Base-by-base conservation (phyloP, 2,888 invertebrate genomes). In the Coenonympha glycerion region DNA sequence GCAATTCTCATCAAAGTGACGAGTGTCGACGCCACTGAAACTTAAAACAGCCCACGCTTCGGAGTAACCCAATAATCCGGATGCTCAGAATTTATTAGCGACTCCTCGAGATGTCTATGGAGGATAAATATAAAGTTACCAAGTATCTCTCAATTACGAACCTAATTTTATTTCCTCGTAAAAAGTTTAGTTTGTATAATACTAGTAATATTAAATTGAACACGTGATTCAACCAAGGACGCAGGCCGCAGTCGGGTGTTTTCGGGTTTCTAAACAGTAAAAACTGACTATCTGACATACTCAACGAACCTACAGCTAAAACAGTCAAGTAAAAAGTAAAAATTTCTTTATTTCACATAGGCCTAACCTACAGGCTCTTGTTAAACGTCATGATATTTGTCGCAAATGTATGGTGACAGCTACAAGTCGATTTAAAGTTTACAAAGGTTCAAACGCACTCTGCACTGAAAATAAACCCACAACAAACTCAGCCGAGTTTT, bases 41-140 rank as follows among this genome's bases (percentile, higher is more conserved):
- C 39, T 15, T 24, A 39, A 39, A 39, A 24, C 24, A 8, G 9
- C 39, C 24, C 39, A 39, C 39, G 39, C 22, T 22, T 22, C 22
- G 6, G 6, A 13, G 24, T 39, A 39, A 39, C 39, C 39, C 15
- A 39, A 39, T 39, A 39, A 39, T 15, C 37, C 9, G 24, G 24
- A 9, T 39, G 16, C 16, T 33, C 16, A 8, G 31, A 33, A 16
- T 33, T 33, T 33, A 33, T 33, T 16, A 31, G 26, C 3, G n/a
- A 28, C 15, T 22, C 4, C 36, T 21, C 5, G 4, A 21, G 37
- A 22, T 13, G 9, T 22, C 22, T 22, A 22, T 13, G 11, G 37
- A 37, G 21, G 21, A 37, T 37, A 37, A 21, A 37, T 37, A 37
- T 22, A 19, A 19, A 37, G 37, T 6, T 22, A 39, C 6, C 39